phyloP scores from a whole-genome alignment of 2,113 vertebrate genomes.

The Chloroceryle aenea region DNA sequence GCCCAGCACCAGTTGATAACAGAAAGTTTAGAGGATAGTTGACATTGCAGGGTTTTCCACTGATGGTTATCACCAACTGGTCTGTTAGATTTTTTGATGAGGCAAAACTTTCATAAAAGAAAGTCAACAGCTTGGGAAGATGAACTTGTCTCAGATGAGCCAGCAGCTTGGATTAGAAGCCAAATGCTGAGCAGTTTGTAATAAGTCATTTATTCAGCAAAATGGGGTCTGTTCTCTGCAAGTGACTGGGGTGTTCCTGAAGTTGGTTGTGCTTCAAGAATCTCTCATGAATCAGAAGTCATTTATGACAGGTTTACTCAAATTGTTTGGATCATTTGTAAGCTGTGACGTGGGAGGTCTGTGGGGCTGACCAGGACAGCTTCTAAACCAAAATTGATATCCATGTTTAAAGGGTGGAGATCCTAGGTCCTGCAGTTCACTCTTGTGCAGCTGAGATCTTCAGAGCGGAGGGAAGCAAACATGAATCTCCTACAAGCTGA shows the following conservation, averaged over 20 bases:
- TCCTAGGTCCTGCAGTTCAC: not conserved
- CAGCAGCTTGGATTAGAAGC: not conserved
- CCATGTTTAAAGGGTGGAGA: not conserved
- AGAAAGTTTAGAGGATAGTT: not conserved
- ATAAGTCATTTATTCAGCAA: not conserved
- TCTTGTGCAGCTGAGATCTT: not conserved
- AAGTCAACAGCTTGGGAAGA: not conserved
- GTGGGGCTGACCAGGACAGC: fast-evolving
- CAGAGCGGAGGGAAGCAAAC: not conserved
- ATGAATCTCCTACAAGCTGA: fast-evolving
- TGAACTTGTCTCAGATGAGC: not conserved
- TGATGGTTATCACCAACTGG: not conserved
- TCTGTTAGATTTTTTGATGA: not conserved
- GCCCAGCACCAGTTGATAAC: not conserved
- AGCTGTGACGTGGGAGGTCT: not conserved
- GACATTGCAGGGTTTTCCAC: not conserved
- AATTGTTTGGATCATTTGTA: not conserved
- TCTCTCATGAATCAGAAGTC: fast-evolving
- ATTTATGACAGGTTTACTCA: fast-evolving
- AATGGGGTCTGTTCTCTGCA: fast-evolving
- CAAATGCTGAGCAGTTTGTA: not conserved
- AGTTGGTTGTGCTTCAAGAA: not conserved
- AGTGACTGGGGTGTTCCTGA: not conserved
- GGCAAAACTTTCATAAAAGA: not conserved
- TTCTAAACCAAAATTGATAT: not conserved